Percentiles rank a stretch among this genome's conserved stretches.
phyloP scores from a whole-genome alignment of 2,888 invertebrate genomes.

The Chorisops tibialis region DNA sequence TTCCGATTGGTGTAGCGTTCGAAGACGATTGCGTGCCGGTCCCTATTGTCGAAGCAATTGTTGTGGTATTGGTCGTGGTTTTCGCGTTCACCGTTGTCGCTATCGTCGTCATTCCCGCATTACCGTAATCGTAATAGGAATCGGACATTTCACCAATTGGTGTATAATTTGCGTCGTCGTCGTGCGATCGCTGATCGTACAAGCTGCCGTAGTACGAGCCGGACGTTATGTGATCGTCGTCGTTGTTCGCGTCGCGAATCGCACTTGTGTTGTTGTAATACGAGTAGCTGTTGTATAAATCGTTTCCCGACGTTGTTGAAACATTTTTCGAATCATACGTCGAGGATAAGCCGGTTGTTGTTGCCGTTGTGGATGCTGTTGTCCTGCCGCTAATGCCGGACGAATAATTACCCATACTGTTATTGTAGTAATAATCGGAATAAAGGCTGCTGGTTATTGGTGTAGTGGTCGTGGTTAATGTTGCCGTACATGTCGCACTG shows the following conservation, averaged over 20 bases:
- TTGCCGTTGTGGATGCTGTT: constrained; percentile 17
- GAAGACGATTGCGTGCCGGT: neutral
- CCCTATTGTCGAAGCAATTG: neutral
- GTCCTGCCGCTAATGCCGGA: no score
- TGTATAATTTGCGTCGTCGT: neutral
- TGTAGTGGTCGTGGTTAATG: constrained; percentile 2
- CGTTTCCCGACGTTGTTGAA: neutral
- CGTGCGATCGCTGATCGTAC: neutral
- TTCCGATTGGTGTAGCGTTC: no score
- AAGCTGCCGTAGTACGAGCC: neutral
- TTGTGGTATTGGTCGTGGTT: neutral
- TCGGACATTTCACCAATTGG: neutral
- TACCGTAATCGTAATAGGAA: neutral
- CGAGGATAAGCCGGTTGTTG: constrained; percentile 14
- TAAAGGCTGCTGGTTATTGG: constrained; percentile 23
- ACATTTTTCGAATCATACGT: neutral
- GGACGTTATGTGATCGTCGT: neutral
- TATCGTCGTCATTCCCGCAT: neutral
- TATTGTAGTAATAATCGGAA: constrained; percentile 15
- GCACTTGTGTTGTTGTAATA: constrained; percentile 8
- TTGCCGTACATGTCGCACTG: neutral
- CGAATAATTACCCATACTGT: constrained; percentile 2
- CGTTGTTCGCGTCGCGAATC: neutral
- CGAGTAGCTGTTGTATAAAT: neutral
- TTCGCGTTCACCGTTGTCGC: neutral